Evolutionary conservation across 2,113 vertebrate species (phyloP).

Genomic region (Sander lucioperca): DNA sequence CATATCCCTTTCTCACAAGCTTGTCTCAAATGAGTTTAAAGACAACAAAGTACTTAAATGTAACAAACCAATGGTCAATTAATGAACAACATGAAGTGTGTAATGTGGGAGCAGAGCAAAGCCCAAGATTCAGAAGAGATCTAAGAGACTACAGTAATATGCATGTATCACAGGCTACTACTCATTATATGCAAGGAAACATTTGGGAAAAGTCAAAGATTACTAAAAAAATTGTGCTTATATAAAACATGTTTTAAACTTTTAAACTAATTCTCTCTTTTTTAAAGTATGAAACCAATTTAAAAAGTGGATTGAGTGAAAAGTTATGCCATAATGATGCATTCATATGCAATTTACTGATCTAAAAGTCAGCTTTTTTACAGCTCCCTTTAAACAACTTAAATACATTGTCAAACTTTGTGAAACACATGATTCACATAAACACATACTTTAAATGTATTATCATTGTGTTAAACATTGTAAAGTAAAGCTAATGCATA

Average conservation of each 20-base stretch:
- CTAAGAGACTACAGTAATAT: no score
- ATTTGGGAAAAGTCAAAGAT: no score
- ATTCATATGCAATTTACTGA: background rate
- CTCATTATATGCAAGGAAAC: background rate
- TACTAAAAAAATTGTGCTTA: no score
- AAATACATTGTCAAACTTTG: background rate
- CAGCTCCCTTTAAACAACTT: background rate
- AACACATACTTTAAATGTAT: conserved; percentile 1
- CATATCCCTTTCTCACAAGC: no score
- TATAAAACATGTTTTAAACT: no score
- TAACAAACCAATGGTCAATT: background rate
- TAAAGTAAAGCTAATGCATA: conserved; percentile 8
- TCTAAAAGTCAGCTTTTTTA: background rate
- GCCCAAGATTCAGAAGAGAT: background rate
- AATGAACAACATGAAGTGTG: background rate
- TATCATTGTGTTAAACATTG: conserved; percentile 25
- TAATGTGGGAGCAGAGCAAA: background rate
- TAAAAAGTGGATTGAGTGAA: no score
- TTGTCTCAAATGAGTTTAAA: background rate
- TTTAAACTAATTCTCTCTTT: background rate
- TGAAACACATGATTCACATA: background rate
- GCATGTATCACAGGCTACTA: background rate
- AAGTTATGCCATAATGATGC: background rate
- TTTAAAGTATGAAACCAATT: background rate
- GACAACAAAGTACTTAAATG: background rate